Evolutionary conservation across 2,797 vertebrate genomes (phyloP).

Genomic region (Sphenodon punctatus): DNA sequence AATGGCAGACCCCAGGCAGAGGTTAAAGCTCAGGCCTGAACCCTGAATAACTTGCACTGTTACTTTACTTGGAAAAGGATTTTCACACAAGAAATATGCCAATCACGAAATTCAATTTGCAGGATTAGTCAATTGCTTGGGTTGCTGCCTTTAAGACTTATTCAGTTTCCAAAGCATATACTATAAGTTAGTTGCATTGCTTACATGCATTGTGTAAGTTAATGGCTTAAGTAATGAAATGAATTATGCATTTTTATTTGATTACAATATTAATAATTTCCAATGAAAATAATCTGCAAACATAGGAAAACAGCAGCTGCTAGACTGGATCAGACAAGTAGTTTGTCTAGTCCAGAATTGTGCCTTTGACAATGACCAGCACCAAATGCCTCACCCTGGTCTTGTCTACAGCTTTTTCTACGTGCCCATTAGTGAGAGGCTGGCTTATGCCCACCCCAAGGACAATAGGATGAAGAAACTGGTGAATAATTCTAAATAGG

Average conservation of each 20-base stretch:
- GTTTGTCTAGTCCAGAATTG: no score
- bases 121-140: no score
- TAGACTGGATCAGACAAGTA: background rate
- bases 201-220: background rate
- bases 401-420: background rate
- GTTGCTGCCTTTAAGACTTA: no score
- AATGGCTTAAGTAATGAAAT: background rate
- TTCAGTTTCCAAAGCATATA: no score
- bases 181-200: background rate
- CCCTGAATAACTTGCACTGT: background rate
- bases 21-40: no score
- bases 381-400: background rate
- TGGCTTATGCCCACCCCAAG: rapidly evolving
- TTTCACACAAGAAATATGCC: no score
- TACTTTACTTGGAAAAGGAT: no score
- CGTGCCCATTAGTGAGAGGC: rapidly evolving
- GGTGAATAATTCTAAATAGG: background rate
- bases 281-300: rapidly evolving
- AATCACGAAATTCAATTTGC: no score
- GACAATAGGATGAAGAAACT: background rate
- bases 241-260: background rate
- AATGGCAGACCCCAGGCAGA: no score
- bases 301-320: rapidly evolving
- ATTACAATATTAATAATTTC: background rate
- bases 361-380: background rate